A percentile compares a stretch with the other conserved stretches of the same genome.
Evolutionary conservation across 1,140 invertebrate species (phyloP).

Genomic region (Pseudoatta argentina): DNA sequence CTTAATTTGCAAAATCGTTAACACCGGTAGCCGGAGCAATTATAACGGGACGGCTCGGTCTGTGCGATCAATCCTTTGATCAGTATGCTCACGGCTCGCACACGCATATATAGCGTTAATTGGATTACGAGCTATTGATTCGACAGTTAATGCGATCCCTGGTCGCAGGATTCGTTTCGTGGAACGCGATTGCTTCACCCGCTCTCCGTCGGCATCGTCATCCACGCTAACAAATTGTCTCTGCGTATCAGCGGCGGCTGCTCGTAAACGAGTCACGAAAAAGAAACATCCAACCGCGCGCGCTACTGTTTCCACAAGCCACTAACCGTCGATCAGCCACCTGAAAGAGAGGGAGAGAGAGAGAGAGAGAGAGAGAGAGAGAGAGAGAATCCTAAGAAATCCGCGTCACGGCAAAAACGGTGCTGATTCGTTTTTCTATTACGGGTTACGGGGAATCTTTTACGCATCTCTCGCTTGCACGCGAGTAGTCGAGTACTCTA

Average conservation of each 20-base stretch:
- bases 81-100: slow-evolving; percentile 22
- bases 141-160: slow-evolving; percentile 68
- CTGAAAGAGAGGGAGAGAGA: no score
- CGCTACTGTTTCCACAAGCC: slow-evolving; percentile 55
- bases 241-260: slow-evolving; percentile 36
- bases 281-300: slow-evolving; percentile 41
- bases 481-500: slow-evolving; percentile 14
- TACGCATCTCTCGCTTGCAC: slow-evolving; percentile 70
- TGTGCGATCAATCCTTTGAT: slow-evolving; percentile 76
- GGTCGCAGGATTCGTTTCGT: slow-evolving; percentile 27
- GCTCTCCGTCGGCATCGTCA: slow-evolving; percentile 5
- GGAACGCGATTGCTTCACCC: slow-evolving; percentile 21
- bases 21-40: slow-evolving; percentile 66
- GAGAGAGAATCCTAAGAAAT: neutral
- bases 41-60: slow-evolving; percentile 72
- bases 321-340: slow-evolving; percentile 30
- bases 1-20: slow-evolving; percentile 76
- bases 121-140: slow-evolving; percentile 75
- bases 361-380: neutral
- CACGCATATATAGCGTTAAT: slow-evolving; percentile 72
- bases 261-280: slow-evolving; percentile 55
- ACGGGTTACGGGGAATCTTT: slow-evolving; percentile 71
- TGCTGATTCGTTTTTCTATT: slow-evolving; percentile 74
- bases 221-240: slow-evolving; percentile 54
- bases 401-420: slow-evolving; percentile 14